Conservation (phyloP, 2,113 vertebrate genomes). For the Emydocephalus ijimae region DNA sequence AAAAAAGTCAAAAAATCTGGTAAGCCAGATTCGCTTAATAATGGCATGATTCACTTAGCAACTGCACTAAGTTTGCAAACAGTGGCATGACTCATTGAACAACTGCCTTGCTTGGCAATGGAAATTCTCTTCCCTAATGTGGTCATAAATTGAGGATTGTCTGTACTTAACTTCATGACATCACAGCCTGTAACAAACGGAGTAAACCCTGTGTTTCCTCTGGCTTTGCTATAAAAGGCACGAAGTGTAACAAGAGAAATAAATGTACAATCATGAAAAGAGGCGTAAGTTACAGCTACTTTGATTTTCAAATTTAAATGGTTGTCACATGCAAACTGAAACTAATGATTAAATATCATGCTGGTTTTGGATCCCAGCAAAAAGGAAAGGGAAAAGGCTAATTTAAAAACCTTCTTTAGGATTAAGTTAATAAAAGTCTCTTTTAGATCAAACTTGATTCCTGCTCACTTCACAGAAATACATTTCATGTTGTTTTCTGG, state of each 20-base stretch:
- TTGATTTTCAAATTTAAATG: background rate
- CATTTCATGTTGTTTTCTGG: no score
- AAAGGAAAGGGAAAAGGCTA: background rate
- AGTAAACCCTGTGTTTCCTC: background rate
- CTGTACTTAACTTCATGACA: background rate
- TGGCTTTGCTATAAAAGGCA: background rate
- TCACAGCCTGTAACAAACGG: background rate
- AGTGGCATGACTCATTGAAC: no score
- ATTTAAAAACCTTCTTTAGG: background rate
- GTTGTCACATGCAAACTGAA: background rate
- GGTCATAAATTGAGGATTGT: no score
- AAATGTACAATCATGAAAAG: background rate
- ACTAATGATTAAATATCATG: background rate
- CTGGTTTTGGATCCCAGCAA: background rate
- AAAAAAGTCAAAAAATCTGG: no score
- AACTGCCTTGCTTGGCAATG: no score
- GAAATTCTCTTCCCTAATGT: no score
- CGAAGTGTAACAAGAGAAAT: background rate
- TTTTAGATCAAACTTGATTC: no score
- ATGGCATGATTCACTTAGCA: no score
- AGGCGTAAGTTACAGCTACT: background rate
- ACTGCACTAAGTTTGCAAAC: no score
- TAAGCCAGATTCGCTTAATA: no score
- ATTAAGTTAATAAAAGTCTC: no score
- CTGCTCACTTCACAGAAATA: no score